Conservation (phyloP, 1,140 invertebrate genomes). For the Thaumetopoea pityocampa region DNA sequence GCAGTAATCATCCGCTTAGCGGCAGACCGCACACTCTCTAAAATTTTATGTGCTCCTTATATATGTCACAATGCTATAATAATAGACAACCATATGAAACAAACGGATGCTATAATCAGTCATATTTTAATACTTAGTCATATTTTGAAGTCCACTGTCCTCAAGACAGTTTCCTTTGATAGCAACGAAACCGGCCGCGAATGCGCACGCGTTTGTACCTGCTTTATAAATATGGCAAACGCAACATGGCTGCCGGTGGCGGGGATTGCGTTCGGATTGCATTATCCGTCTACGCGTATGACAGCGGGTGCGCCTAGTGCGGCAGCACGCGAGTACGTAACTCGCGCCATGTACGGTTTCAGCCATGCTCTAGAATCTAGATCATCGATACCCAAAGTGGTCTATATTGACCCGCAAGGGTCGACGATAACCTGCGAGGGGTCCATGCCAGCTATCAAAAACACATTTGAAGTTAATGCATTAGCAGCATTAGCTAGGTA, state of each 20-base stretch:
- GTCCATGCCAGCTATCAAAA: too few species aligned
- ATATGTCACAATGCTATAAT: not conserved
- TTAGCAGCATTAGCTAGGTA: too few species aligned
- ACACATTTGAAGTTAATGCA: too few species aligned
- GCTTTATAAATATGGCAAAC: constrained; percentile 31
- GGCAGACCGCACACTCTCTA: too few species aligned
- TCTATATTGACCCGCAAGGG: constrained; percentile 2
- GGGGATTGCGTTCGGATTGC: constrained; percentile 24
- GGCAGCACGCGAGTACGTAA: constrained; percentile 33
- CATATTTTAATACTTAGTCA: constrained; percentile 7
- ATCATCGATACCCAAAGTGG: constrained; percentile 6
- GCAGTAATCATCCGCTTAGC: too few species aligned
- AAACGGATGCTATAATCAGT: constrained; percentile 12
- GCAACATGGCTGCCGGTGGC: constrained; percentile 24
- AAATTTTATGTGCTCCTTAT: not conserved
- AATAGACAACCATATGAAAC: constrained; percentile 2
- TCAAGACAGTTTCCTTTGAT: constrained; percentile 10
- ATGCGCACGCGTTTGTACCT: constrained; percentile 15
- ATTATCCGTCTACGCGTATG: constrained; percentile 14
- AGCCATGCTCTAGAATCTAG: constrained; percentile 8
- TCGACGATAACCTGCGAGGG: too few species aligned
- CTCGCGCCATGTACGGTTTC: constrained; percentile 18
- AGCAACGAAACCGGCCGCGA: constrained; percentile 19
- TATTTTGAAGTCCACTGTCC: constrained; percentile 8
- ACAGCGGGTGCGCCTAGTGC: constrained; percentile 22